Evolutionary conservation across 2,888 invertebrate species (phyloP).

Genomic region (Platycnemis pennipes): DNA sequence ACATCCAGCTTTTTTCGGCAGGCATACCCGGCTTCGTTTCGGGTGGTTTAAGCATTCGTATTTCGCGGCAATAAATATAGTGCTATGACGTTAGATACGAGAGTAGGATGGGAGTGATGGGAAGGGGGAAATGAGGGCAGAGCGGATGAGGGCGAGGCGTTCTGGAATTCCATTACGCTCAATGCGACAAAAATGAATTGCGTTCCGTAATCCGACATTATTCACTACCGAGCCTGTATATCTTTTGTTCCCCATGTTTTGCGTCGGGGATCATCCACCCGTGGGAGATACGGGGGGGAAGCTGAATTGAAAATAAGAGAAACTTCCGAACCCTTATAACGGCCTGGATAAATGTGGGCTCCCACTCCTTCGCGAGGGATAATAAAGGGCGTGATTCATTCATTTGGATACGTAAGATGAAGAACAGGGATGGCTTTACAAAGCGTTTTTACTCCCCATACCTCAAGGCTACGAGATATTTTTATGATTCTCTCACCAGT

Average conservation of each 20-base stretch:
- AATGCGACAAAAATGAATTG: neutral
- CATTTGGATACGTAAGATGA: neutral
- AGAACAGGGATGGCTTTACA: neutral
- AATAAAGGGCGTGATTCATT: neutral
- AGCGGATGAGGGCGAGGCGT: neutral
- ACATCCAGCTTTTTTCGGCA: neutral
- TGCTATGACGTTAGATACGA: neutral
- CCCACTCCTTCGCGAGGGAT: neutral
- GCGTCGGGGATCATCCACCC: neutral
- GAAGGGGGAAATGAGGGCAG: neutral
- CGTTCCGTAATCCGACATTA: constrained; percentile 8
- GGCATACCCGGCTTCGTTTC: neutral
- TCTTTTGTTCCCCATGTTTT: neutral
- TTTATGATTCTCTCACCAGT: neutral
- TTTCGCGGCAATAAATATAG: neutral
- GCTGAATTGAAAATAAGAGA: constrained; percentile 7
- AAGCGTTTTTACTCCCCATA: neutral
- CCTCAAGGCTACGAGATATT: neutral
- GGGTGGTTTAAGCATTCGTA: neutral
- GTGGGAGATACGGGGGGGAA: neutral
- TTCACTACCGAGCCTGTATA: neutral
- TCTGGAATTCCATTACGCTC: neutral
- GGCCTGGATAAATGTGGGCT: neutral
- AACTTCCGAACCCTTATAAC: neutral
- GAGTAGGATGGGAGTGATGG: neutral